phyloP scores from a whole-genome alignment of 2,113 vertebrate genomes.

The Cephalopterus ornatus region DNA sequence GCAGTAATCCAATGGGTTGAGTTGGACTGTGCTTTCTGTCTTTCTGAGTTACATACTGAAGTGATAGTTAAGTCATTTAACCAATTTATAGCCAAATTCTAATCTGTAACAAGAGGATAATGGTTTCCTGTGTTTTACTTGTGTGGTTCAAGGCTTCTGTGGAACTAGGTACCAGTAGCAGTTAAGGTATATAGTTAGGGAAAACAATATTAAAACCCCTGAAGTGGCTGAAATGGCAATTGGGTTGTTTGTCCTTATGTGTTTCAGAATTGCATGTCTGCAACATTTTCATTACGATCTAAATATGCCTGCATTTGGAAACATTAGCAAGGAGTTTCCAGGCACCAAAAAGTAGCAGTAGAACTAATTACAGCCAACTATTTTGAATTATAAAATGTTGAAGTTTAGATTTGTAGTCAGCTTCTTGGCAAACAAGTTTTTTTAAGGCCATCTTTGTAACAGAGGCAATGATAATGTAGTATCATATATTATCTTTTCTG shows the following conservation, averaged over 20 bases:
- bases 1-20: not conserved
- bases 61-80: not conserved
- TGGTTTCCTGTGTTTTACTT: not conserved
- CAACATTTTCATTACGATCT: not conserved
- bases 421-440: not conserved
- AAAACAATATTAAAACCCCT: not conserved
- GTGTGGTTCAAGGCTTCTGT: not conserved
- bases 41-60: not conserved
- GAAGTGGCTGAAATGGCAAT: not conserved
- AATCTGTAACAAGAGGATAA: not conserved
- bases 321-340: not conserved
- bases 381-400: not conserved
- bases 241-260: accelerated
- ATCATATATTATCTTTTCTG: not conserved
- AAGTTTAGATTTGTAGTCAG: not conserved
- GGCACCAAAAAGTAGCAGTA: not conserved
- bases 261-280: not conserved
- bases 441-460: not conserved
- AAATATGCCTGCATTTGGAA: not conserved
- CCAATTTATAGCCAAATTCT: not conserved
- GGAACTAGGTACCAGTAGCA: not conserved
- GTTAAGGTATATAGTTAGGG: not conserved
- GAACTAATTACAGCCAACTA: not conserved
- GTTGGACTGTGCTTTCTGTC: not conserved
- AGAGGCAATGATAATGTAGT: not conserved